These are phyloP conservation scores for Rhinopithecus roxellana DNA, from an alignment of 2,113 vertebrate species.

Conservation along the genomic window DNA sequence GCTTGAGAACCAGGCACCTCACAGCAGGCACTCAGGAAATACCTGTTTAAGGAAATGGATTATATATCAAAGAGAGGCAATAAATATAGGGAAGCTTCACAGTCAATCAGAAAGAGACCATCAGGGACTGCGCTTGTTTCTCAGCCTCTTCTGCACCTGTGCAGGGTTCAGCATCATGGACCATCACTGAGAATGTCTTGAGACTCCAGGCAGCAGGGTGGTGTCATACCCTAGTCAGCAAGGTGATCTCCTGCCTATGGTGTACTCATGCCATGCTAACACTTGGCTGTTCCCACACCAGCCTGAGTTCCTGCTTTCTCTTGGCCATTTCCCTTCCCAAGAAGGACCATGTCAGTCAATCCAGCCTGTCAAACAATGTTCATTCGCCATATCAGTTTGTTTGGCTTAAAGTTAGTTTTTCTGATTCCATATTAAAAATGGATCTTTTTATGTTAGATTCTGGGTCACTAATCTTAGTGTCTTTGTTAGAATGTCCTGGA, in stretches of 20 bases:
- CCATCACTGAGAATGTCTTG: neutral
- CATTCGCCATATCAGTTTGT: neutral
- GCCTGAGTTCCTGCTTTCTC: neutral
- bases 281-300: neutral
- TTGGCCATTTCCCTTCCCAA: neutral
- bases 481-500: neutral
- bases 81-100: neutral
- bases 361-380: neutral
- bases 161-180: neutral
- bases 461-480: neutral
- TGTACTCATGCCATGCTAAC: accelerated
- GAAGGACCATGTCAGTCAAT: neutral
- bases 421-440: neutral
- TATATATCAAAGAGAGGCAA: neutral
- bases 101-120: neutral
- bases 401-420: neutral
- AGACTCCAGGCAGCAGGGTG: no score
- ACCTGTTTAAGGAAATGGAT: neutral
- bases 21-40: neutral
- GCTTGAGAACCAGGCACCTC: neutral
- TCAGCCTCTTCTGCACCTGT: neutral
- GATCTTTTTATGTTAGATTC: neutral
- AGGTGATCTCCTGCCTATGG: neutral
- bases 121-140: neutral
- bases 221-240: neutral